Conservation (phyloP, 1,140 invertebrate species). For the Drosophila miranda region DNA sequence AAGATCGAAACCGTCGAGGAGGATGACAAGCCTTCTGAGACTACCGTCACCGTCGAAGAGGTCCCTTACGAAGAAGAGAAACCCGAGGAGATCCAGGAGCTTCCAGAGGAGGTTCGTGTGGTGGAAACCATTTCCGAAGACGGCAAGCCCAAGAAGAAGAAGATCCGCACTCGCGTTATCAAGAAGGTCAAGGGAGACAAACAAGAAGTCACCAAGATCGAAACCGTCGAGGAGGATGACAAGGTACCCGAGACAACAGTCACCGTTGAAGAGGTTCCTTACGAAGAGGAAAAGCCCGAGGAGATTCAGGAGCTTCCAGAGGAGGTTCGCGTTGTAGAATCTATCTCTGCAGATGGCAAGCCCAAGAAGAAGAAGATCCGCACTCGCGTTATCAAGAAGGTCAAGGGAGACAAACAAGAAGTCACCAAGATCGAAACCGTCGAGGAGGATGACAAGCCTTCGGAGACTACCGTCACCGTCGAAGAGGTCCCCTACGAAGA, state of each 20-base stretch:
- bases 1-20: constrained; percentile 25
- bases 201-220: constrained; percentile 74
- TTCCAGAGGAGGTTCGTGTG: constrained; percentile 43
- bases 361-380: constrained; percentile 61
- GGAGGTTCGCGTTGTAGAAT: constrained; percentile 59
- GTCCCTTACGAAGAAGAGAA: constrained; percentile 14
- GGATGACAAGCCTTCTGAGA: constrained; percentile 12
- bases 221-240: constrained; percentile 74
- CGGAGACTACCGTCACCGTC: constrained; percentile 18
- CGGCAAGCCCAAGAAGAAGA: constrained; percentile 70
- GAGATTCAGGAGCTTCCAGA: constrained; percentile 46
- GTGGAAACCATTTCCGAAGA: constrained; percentile 51
- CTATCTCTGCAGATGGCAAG: constrained; percentile 54
- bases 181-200: constrained; percentile 71
- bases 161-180: constrained; percentile 76
- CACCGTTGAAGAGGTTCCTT: constrained; percentile 40
- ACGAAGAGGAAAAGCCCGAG: constrained; percentile 35
- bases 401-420: constrained; percentile 74
- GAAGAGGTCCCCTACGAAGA: constrained; percentile 14
- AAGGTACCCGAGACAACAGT: constrained; percentile 68
- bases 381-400: constrained; percentile 50
- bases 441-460: constrained; percentile 65
- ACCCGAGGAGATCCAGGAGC: constrained; percentile 30
- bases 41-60: constrained; percentile 18
- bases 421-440: constrained; percentile 78